Evolutionary conservation across 2,113 vertebrate species (phyloP), one percentile per base, ranked within the genome.

Genomic region (Chaetops frenatus): DNA sequence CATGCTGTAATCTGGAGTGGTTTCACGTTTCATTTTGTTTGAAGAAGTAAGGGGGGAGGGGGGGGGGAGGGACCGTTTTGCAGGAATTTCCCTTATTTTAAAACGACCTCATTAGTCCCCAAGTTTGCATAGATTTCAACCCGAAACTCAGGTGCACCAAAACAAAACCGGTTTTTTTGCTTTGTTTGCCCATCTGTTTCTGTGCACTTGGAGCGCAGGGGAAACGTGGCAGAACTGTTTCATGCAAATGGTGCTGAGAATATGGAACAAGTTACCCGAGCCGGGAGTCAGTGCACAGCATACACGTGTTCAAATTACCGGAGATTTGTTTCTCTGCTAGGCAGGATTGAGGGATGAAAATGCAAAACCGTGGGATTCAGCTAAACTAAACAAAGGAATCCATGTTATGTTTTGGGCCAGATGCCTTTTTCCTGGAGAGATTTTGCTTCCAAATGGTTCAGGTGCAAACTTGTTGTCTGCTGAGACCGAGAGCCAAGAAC

Each of bases 341-440:
- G 61, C 44, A 94, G 88, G 86, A 96, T 61, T 95, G 88, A 96
- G 69, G 92, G 94, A 94, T 95, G 90, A 95, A 81, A 94, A 96
- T 10, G 48, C 40, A 88, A 95, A 95, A 88, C 47, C 65, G 4
- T 81, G 76, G 77, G 88, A 93, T 94, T 94, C 90, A 72, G 85
- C 88, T 86, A 92, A 94, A 78, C 64, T 73, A 94, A 95, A 88
- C 82, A 90, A 84, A 92, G 86, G 48, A 82, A 73, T 81, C 79
- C 60, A 47, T 86, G 8, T 28, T 83, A 1, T 31, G 9, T 70
- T 84, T 90, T 54, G 80, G 61, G 80, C 56, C 40, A 6, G 60
- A 96, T 95, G 86, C 69, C 80, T 88, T 90, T 92, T 93, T 94
- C 88, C 92, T 94, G 86, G 16, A 88, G 74, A 86, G 76, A 56